Conservation (phyloP, 2,113 vertebrate species). For the Siniperca knerii region DNA sequence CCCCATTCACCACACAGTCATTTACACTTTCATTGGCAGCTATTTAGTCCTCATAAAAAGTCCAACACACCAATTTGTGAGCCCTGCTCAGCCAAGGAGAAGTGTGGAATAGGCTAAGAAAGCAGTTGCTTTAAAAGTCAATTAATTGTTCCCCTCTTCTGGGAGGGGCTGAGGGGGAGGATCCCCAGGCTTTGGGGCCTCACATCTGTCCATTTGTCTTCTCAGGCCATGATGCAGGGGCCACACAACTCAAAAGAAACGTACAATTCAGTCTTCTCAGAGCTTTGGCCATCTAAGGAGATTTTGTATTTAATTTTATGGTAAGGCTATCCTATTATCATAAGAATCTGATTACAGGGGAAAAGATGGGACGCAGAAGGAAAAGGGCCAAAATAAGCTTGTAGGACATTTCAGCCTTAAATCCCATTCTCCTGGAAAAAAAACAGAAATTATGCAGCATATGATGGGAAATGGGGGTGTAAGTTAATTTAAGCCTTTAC, state of each 20-base stretch:
- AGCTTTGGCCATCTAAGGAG: constrained; percentile 62
- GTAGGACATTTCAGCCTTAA: constrained; percentile 41
- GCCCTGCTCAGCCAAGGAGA: constrained; percentile 83
- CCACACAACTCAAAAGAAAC: constrained; percentile 69
- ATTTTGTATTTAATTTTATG: constrained; percentile 81
- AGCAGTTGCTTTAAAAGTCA: constrained; percentile 86
- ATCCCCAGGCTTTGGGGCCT: constrained; percentile 61
- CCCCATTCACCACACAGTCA: constrained; percentile 80
- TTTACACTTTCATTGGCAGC: constrained; percentile 87
- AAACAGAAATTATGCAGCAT: constrained; percentile 43
- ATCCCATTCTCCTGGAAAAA: constrained; percentile 29
- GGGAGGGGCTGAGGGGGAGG: constrained; percentile 65
- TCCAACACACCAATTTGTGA: constrained; percentile 88
- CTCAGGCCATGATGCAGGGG: constrained; percentile 68
- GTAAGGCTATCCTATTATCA: constrained; percentile 77
- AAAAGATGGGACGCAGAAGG: constrained; percentile 39
- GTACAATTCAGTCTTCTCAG: constrained; percentile 64
- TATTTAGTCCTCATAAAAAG: constrained; percentile 86
- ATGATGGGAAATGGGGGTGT: constrained; percentile 33
- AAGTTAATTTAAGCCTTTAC: constrained; percentile 30
- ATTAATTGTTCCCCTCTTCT: constrained; percentile 79
- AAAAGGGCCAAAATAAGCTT: constrained; percentile 37
- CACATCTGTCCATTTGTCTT: constrained; percentile 81
- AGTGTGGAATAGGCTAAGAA: constrained; percentile 75
- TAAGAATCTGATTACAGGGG: constrained; percentile 66